Conservation (phyloP, 2,888 invertebrate genomes). For the Artemia sinica region DNA sequence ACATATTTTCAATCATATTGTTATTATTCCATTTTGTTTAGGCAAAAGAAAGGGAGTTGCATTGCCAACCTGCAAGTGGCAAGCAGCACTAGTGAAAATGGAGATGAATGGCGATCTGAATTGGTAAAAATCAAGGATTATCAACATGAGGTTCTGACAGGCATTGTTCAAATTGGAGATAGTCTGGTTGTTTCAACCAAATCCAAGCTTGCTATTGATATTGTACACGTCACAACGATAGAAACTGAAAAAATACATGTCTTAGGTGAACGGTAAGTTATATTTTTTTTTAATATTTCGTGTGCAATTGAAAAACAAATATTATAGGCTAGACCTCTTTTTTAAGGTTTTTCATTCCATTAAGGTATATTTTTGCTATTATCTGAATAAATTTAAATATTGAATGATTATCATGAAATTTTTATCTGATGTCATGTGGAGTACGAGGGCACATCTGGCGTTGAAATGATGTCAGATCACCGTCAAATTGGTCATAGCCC, state of each 20-base stretch:
- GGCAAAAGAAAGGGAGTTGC: constrained; percentile 38
- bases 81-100: constrained; percentile 21
- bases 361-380: too few relatives aligned
- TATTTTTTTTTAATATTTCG: not conserved
- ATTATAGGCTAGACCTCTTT: too few relatives aligned
- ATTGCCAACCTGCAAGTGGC: constrained; percentile 34
- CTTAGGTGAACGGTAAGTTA: not conserved
- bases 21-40: constrained; percentile 26
- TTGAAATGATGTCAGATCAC: too few relatives aligned
- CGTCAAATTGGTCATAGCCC: too few relatives aligned
- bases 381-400: too few relatives aligned
- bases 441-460: too few relatives aligned
- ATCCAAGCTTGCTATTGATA: constrained; percentile 22
- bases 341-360: too few relatives aligned
- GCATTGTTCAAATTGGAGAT: constrained; percentile 22
- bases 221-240: constrained; percentile 21
- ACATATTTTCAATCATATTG: too few relatives aligned
- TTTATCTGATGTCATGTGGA: too few relatives aligned
- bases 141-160: constrained; percentile 2
- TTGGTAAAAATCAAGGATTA: not conserved
- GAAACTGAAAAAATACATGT: constrained; percentile 17
- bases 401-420: too few relatives aligned
- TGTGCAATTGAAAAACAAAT: too few relatives aligned
- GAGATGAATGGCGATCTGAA: not conserved
- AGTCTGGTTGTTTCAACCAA: constrained; percentile 24